Evolutionary conservation across 2,888 invertebrate genomes (phyloP).

Genomic region (Gari tellinella): DNA sequence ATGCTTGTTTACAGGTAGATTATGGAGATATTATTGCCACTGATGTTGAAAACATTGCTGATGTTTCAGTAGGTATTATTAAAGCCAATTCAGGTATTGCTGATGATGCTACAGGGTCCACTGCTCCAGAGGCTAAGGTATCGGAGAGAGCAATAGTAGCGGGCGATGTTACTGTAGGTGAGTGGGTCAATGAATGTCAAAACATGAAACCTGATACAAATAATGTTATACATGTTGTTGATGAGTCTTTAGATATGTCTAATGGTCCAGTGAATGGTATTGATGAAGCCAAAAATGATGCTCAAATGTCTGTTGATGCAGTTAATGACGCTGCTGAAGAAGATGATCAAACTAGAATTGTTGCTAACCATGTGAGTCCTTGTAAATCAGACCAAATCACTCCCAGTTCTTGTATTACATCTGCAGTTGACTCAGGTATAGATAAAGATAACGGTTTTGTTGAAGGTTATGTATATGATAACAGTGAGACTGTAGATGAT

Average conservation of each 20-base stretch:
- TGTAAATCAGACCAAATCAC: slow-evolving; percentile 13
- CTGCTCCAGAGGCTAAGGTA: not conserved
- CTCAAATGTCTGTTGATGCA: not conserved
- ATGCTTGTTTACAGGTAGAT: slow-evolving; percentile 48
- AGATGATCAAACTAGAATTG: not conserved
- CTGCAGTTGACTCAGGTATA: slow-evolving; percentile 39
- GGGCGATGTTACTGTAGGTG: slow-evolving; percentile 38
- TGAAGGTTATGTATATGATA: not conserved
- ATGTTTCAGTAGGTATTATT: slow-evolving; percentile 37
- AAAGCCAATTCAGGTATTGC: slow-evolving; percentile 25
- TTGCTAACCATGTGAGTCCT: not conserved
- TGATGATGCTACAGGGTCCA: not conserved
- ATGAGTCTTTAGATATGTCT: not conserved
- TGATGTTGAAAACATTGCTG: slow-evolving; percentile 57
- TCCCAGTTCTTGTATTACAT: slow-evolving; percentile 59
- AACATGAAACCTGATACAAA: slow-evolving; percentile 4
- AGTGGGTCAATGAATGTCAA: slow-evolving; percentile 45
- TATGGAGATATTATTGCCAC: slow-evolving; percentile 46
- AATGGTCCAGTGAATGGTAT: slow-evolving; percentile 4
- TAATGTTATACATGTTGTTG: slow-evolving; percentile 7
- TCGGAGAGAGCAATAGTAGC: slow-evolving; percentile 35
- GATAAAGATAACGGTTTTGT: not conserved
- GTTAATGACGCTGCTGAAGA: not conserved
- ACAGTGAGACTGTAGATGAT: not conserved
- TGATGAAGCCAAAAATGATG: slow-evolving; percentile 5